Base-by-base conservation (phyloP, 30 jellyfish, hydroid and myxozoan genomes). In the Pelagia noctiluca region DNA sequence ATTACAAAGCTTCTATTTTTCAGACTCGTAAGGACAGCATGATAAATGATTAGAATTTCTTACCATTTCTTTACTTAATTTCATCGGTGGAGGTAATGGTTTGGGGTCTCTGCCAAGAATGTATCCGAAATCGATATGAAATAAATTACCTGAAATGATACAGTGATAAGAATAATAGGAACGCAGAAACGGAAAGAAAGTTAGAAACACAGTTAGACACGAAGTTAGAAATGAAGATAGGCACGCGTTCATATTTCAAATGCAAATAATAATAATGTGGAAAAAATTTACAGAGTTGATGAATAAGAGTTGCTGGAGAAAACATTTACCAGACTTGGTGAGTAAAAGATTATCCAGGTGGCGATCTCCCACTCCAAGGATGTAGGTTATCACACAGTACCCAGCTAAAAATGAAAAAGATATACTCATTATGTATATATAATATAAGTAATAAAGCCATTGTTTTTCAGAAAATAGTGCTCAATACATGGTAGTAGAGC, bases 71-170 rank as follows among this genome's bases (percentile, higher is more conserved):
- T 87, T 89, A 80, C 98, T 89, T 13, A 95, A 77, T 50, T 95
- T 95, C 98, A 95, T 95, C 10, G 99, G 99, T 7, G 99, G 99
- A 5, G 99, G 99, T 67, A 89, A 95, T n/a, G 99, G 99, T 76
- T 95, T 95, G 3, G 99, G 99, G 72, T 95, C 99, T n/a, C 99
- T 90, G 4, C 99, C 99, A 19, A 95, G 97, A 37, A 95, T 95
- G 63, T 95, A 95, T 2, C 98, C 98, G 75, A 95, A 95, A 42
- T 95, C 99, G 32, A 95, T 90, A 70, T 95, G 99, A 82, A 95
- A 95, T 34, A 95, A 83, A 32, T 86, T 95, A 7, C 99, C 99
- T 95, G 35, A 31, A 76, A 19, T n/a, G n/a, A n/a, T n/a, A n/a
- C n/a, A n/a, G n/a, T n/a, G n/a, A n/a, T n/a, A n/a, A n/a, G n/a